phyloP scores from a whole-genome alignment of 2,888 invertebrate species.

The Pseudoips prasinana region DNA sequence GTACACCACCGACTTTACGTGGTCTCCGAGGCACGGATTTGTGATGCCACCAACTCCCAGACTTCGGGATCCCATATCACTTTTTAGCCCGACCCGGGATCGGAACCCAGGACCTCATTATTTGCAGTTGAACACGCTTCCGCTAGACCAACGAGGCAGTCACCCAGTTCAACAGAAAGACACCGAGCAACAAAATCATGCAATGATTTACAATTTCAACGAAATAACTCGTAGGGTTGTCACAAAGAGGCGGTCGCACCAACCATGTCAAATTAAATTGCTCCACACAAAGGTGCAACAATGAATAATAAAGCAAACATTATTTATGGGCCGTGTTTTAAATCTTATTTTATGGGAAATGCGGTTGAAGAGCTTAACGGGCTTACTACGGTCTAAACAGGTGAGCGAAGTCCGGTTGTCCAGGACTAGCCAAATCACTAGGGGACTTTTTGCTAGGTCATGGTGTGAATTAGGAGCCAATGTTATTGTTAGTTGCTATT shows the following conservation, averaged over 20 bases:
- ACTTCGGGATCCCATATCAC: too few relatives aligned
- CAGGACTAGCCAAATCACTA: conserved; percentile 29
- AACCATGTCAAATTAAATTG: conserved; percentile 64
- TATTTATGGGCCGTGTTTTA: conserved; percentile 62
- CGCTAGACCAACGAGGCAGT: too few relatives aligned
- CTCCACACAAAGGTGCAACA: conserved; percentile 46
- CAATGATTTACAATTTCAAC: conserved; percentile 28
- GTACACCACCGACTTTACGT: too few relatives aligned
- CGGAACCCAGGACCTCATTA: too few relatives aligned
- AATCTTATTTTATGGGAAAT: conserved; percentile 81
- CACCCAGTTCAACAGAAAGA: too few relatives aligned
- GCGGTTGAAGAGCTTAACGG: conserved; percentile 66
- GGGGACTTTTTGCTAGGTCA: conserved; percentile 36
- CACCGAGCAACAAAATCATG: conserved; percentile 14
- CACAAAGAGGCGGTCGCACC: conserved; percentile 44
- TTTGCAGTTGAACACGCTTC: too few relatives aligned
- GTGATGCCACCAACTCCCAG: too few relatives aligned
- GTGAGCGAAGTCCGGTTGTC: conserved; percentile 46
- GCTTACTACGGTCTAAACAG: conserved; percentile 66
- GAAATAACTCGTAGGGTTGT: conserved; percentile 23
- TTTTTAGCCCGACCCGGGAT: too few relatives aligned
- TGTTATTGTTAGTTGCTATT: conserved; percentile 11
- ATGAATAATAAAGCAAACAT: conserved; percentile 54
- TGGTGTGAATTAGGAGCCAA: conserved; percentile 23
- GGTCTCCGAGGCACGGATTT: too few relatives aligned